Conservation (phyloP, 2,797 vertebrate genomes). For the Margarornis squamiger region DNA sequence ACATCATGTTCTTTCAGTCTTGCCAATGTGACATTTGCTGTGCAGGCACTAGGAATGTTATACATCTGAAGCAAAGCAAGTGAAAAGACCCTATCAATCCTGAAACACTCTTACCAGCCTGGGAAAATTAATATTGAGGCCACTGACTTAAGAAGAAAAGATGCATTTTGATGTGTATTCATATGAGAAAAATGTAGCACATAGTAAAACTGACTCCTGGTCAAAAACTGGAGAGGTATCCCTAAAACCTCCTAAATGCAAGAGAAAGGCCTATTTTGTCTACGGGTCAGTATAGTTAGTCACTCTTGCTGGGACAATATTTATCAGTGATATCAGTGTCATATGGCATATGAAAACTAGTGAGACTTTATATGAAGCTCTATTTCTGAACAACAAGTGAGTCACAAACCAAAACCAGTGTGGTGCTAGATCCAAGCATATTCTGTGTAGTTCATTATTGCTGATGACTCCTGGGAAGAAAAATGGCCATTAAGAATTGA, state of each 20-base stretch:
- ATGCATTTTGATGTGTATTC: not conserved
- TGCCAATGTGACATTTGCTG: slow-evolving; percentile 41
- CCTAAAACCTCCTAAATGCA: not conserved
- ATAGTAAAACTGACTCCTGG: not conserved
- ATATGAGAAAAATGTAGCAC: not conserved
- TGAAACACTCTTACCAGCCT: not conserved
- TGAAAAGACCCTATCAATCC: not conserved
- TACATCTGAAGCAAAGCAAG: slow-evolving; percentile 22
- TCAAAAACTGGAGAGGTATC: not conserved
- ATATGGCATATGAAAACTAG: not conserved
- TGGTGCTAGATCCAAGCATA: not conserved
- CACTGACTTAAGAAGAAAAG: not conserved
- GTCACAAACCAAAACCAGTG: slow-evolving; percentile 2
- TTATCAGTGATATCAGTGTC: not conserved
- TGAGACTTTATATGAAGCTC: not conserved
- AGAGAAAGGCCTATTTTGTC: not conserved
- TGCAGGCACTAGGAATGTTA: slow-evolving; percentile 16
- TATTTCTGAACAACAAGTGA: not conserved
- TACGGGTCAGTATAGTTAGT: not conserved
- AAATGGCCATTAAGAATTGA: not conserved
- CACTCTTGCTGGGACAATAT: not conserved
- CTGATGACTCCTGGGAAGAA: not conserved
- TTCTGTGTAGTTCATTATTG: not conserved
- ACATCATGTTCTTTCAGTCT: slow-evolving; percentile 41
- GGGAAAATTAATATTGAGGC: not conserved